Conservation (phyloP, 1,140 invertebrate species). For the Colletes gigas region DNA sequence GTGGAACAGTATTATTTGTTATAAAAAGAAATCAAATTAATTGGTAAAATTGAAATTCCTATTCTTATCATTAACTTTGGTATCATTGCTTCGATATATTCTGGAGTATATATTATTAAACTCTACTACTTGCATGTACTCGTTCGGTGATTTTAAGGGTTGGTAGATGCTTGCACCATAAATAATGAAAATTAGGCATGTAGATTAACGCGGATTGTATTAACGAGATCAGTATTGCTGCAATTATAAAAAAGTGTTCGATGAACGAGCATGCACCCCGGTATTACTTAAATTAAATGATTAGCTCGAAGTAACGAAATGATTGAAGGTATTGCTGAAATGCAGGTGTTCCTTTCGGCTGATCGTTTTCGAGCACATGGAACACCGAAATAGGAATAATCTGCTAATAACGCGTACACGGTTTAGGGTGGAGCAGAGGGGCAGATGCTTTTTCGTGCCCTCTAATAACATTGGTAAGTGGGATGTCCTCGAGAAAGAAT, state of each 20-base stretch:
- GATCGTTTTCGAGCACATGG: not conserved
- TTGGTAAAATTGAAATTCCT: too few species aligned
- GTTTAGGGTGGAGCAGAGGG: constrained; percentile 27
- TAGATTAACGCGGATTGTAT: too few species aligned
- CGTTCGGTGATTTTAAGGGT: too few species aligned
- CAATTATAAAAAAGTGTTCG: not conserved
- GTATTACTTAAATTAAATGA: constrained; percentile 22
- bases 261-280: not conserved
- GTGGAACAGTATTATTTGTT: too few species aligned
- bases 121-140: too few species aligned
- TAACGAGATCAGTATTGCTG: too few species aligned
- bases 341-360: constrained; percentile 9
- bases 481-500: constrained; percentile 14
- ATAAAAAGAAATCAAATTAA: too few species aligned
- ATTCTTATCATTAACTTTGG: too few species aligned
- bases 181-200: too few species aligned
- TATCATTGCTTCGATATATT: too few species aligned
- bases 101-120: too few species aligned
- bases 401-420: constrained; percentile 43
- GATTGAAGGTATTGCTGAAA: not conserved
- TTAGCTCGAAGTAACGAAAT: constrained; percentile 4
- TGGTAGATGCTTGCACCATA: too few species aligned
- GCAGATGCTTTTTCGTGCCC: constrained; percentile 44
- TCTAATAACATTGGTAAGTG: constrained; percentile 52
- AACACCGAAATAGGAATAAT: constrained; percentile 26